Percentiles rank a stretch among this genome's conserved stretches.
Evolutionary conservation across 2,797 vertebrate genomes (phyloP).

Genomic region (Eulemur mongoz): DNA sequence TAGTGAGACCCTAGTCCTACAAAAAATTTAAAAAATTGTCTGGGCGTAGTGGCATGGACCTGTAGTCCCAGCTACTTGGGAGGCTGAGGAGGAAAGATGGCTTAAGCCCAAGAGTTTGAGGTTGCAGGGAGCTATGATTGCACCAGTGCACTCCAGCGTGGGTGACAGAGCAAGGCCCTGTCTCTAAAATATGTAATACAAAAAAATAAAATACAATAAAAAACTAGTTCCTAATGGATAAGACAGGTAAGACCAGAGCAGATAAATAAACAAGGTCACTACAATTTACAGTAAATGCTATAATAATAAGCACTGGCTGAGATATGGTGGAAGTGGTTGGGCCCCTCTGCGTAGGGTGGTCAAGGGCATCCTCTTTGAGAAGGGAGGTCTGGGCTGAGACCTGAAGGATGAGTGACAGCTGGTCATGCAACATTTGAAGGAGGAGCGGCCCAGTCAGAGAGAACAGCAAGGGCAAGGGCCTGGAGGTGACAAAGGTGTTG

Average conservation of each 20-base stretch:
- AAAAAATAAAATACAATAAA: neutral
- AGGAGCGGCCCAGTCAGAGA: neutral
- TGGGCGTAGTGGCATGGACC: too few relatives aligned
- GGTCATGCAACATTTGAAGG: neutral
- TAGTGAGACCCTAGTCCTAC: too few relatives aligned
- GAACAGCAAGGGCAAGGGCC: neutral
- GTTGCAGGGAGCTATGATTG: neutral
- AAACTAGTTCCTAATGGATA: neutral
- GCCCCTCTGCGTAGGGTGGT: accelerated
- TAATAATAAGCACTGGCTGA: neutral
- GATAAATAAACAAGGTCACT: neutral
- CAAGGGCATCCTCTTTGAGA: neutral
- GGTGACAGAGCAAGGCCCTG: neutral
- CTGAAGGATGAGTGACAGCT: neutral
- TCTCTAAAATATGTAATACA: too few relatives aligned
- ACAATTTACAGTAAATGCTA: neutral
- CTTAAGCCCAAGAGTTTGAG: too few relatives aligned
- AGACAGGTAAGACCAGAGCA: neutral
- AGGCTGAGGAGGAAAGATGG: too few relatives aligned
- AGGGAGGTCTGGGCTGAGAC: neutral
- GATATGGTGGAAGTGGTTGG: neutral
- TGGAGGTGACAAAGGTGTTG: neutral
- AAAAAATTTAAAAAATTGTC: too few relatives aligned
- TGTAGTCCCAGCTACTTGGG: too few relatives aligned
- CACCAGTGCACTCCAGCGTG: neutral